phyloP scores from a whole-genome alignment of 2,888 invertebrate species.

The Acheta domesticus region DNA sequence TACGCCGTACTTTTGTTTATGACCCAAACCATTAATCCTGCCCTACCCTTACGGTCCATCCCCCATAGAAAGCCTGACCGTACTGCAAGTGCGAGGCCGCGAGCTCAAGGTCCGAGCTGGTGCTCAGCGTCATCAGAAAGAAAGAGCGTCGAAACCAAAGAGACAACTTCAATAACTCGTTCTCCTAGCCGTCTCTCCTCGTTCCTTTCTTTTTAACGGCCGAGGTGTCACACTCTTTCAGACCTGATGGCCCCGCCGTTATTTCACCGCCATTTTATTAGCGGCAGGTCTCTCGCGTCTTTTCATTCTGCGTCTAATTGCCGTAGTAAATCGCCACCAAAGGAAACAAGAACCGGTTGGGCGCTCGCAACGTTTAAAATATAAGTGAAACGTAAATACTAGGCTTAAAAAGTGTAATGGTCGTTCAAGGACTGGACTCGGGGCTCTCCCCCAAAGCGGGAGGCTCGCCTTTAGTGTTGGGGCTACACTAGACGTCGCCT shows the following conservation, averaged over 20 bases:
- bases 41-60: too few species aligned
- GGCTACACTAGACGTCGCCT: background rate
- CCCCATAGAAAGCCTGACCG: too few species aligned
- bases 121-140: too few species aligned
- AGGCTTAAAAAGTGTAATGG: conserved; percentile 18
- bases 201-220: background rate
- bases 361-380: background rate
- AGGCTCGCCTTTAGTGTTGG: background rate
- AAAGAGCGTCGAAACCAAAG: too few species aligned
- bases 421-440: background rate
- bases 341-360: background rate
- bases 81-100: too few species aligned
- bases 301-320: background rate
- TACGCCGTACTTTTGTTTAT: too few species aligned
- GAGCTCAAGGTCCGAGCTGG: too few species aligned
- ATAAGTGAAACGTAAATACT: background rate
- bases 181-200: background rate
- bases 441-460: too few species aligned
- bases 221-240: background rate
- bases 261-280: conserved; percentile 6
- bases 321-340: background rate
- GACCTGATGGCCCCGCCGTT: conserved; percentile 3
- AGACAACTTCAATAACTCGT: too few species aligned
- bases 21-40: too few species aligned
- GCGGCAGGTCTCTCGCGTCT: background rate